Conservation (phyloP, 2,113 vertebrate species). For the Pelodiscus sinensis region DNA sequence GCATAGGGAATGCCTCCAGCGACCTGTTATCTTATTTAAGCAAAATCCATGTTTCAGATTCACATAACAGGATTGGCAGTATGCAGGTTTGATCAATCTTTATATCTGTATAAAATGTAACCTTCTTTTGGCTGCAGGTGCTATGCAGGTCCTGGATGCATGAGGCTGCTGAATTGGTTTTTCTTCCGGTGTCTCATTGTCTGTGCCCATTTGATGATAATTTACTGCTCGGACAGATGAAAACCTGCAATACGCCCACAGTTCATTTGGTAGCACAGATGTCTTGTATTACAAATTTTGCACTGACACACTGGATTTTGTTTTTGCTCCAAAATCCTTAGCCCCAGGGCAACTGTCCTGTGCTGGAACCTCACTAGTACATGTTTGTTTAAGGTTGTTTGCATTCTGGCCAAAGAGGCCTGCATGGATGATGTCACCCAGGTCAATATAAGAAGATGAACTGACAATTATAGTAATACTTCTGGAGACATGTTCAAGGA, state of each 20-base stretch:
- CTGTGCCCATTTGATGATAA: not conserved
- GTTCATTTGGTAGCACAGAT: not conserved
- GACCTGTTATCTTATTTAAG: not conserved
- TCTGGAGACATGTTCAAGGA: too few relatives aligned
- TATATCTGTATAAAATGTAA: not conserved
- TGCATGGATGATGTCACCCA: too few relatives aligned
- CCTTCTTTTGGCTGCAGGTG: not conserved
- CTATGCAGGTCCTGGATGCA: not conserved
- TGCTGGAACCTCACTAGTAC: not conserved
- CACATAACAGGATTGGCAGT: not conserved
- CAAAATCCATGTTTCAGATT: not conserved
- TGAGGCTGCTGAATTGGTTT: not conserved
- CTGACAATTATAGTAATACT: too few relatives aligned
- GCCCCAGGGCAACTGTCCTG: not conserved
- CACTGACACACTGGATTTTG: not conserved
- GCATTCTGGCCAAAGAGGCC: too few relatives aligned
- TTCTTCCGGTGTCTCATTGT: not conserved
- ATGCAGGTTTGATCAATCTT: not conserved
- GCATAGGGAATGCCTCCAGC: not conserved
- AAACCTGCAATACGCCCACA: not conserved
- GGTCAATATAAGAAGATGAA: too few relatives aligned
- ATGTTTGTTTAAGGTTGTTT: not conserved
- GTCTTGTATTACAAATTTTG: not conserved
- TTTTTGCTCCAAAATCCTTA: not conserved
- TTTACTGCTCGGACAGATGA: not conserved